These are phyloP conservation scores for Tursiops truncatus DNA, from an alignment of 2,113 vertebrate genomes.

Conservation along the genomic window DNA sequence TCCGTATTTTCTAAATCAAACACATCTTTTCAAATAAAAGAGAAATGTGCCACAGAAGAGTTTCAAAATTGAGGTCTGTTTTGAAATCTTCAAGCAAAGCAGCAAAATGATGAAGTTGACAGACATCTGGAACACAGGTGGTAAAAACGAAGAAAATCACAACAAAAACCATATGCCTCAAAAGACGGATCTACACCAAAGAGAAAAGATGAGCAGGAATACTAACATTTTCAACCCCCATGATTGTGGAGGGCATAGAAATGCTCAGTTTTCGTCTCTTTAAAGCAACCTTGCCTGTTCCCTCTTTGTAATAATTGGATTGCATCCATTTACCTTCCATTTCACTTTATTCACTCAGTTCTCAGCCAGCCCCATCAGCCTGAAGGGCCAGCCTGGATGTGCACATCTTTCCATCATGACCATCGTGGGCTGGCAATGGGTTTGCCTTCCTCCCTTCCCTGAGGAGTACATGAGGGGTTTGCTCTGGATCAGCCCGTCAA, in stretches of 20 bases:
- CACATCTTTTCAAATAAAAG: conserved; percentile 2
- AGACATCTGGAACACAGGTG: neutral
- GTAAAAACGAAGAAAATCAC: neutral
- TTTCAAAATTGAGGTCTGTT: conserved; percentile 39
- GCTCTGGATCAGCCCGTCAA: neutral
- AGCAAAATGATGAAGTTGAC: neutral
- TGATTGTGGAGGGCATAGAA: neutral
- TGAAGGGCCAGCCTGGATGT: neutral
- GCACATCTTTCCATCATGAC: neutral
- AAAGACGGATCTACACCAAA: neutral
- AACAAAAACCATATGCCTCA: neutral
- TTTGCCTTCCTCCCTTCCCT: neutral
- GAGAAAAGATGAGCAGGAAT: neutral
- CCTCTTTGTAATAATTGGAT: conserved; percentile 1
- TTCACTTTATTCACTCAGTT: neutral
- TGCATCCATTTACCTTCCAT: neutral
- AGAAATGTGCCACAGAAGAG: neutral
- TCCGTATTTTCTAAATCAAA: conserved; percentile 47
- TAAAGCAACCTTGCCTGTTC: neutral
- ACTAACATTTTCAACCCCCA: neutral
- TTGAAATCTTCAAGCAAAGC: neutral
- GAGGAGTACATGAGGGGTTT: fast-evolving
- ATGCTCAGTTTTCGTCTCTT: neutral
- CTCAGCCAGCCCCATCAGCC: neutral
- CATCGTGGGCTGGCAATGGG: neutral